phyloP scores from a whole-genome alignment of 64 coral and sea anemone genomes.

The Porites lutea region DNA sequence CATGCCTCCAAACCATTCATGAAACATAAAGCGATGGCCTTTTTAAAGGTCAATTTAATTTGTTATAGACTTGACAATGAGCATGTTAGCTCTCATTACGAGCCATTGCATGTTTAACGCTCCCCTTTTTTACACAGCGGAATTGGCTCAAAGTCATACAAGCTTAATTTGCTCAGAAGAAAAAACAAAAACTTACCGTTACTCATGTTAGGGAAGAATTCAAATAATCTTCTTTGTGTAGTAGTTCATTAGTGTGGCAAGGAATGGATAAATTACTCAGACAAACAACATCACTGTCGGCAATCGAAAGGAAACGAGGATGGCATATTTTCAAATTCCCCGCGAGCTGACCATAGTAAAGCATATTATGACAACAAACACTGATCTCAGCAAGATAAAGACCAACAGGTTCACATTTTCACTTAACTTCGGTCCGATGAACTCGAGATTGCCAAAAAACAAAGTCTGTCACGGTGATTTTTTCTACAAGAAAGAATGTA shows the following conservation, averaged over 20 bases:
- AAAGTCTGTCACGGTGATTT: not conserved
- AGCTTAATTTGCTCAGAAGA: too few species aligned
- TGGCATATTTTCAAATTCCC: slow-evolving; percentile 59
- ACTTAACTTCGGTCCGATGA: not conserved
- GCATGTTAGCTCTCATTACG: too few species aligned
- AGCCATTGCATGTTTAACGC: too few species aligned
- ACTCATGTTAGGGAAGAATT: not conserved
- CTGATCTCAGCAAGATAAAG: not conserved
- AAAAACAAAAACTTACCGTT: slow-evolving; percentile 1
- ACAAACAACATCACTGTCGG: not conserved
- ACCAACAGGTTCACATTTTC: not conserved
- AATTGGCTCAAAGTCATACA: too few species aligned
- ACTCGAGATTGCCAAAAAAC: not conserved
- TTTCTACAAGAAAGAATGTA: slow-evolving; percentile 6
- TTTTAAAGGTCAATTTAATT: too few species aligned
- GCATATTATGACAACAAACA: not conserved
- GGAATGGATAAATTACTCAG: not conserved
- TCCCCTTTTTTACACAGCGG: too few species aligned
- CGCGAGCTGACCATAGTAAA: slow-evolving; percentile 17
- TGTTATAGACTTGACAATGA: too few species aligned
- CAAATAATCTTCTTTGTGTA: not conserved
- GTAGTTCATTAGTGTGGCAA: not conserved
- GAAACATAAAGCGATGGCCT: too few species aligned
- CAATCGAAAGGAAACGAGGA: not conserved
- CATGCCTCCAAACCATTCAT: too few species aligned